A percentile compares a stretch with the other conserved stretches of the same genome.
Conservation (phyloP, 2,888 invertebrate genomes). For the Volucella bombylans region DNA sequence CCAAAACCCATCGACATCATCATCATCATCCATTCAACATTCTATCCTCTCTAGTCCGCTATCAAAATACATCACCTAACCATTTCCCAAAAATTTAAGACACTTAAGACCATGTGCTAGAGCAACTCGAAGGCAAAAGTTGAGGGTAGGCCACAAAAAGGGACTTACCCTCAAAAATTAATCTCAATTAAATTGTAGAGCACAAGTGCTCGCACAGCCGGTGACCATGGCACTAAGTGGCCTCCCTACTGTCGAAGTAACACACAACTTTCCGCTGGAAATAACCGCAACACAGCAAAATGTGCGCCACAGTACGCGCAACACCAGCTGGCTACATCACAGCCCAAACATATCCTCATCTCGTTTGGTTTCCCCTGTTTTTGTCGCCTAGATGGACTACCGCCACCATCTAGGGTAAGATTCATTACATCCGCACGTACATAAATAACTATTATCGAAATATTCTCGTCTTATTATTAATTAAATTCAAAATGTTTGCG, state of each 20-base stretch:
- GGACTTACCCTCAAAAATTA: conserved; percentile 33
- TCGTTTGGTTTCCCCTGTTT: background rate
- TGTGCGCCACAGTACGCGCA: conserved; percentile 33
- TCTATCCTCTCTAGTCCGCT: background rate
- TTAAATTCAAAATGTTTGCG: conserved; percentile 73
- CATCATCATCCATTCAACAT: background rate
- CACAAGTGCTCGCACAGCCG: conserved; percentile 33
- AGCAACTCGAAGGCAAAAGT: background rate
- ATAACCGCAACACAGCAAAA: conserved; percentile 59
- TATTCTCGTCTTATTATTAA: conserved; percentile 69
- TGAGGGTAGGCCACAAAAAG: background rate
- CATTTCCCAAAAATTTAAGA: conserved; percentile 11
- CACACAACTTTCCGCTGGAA: conserved; percentile 20
- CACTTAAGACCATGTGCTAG: conserved; percentile 17
- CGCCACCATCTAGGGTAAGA: conserved; percentile 17
- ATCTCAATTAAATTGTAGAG: conserved; percentile 49
- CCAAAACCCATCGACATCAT: conserved; percentile 2
- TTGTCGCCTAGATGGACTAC: conserved; percentile 47
- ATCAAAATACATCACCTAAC: background rate
- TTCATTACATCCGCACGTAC: conserved; percentile 60
- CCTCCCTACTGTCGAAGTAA: conserved; percentile 16
- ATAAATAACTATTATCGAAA: conserved; percentile 72
- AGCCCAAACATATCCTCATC: background rate
- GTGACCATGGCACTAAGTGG: conserved; percentile 41
- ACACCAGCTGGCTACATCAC: background rate